Percentiles rank a stretch among this genome's conserved stretches.
Evolutionary conservation across 2,113 vertebrate genomes (phyloP).

Genomic region (Cygnus buccinator): DNA sequence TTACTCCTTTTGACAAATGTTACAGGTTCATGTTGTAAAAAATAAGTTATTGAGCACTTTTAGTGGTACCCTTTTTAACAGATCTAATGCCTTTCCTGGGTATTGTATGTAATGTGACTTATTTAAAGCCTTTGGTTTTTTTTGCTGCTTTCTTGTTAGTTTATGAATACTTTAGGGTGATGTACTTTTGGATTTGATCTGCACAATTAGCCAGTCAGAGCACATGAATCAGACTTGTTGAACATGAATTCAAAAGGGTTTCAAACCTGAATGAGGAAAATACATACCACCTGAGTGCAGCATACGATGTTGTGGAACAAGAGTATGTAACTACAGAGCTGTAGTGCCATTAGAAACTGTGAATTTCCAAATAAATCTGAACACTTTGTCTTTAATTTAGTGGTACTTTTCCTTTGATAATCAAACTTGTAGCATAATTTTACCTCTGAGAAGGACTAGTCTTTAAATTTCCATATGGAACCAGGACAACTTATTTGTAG

Average conservation of each 20-base stretch:
- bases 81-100: conserved; percentile 82
- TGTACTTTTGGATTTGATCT: conserved; percentile 70
- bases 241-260: conserved; percentile 38
- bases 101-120: conserved; percentile 88
- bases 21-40: conserved; percentile 73
- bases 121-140: conserved; percentile 77
- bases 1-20: conserved; percentile 63
- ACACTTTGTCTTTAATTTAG: conserved; percentile 82
- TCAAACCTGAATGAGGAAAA: conserved; percentile 51
- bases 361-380: conserved; percentile 99
- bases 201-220: conserved; percentile 80
- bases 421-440: neutral
- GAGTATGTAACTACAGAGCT: conserved; percentile 90
- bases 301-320: conserved; percentile 82
- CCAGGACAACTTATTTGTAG: neutral
- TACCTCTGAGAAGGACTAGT: neutral
- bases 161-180: conserved; percentile 72
- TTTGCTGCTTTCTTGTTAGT: conserved; percentile 79
- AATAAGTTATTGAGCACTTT: conserved; percentile 91
- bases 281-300: conserved; percentile 63
- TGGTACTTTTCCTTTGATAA: conserved; percentile 49
- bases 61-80: conserved; percentile 79
- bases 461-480: neutral
- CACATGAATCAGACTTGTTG: conserved; percentile 54
- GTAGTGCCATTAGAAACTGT: conserved; percentile 99